Base-by-base conservation (phyloP, 1,140 invertebrate species). In the Melitaea cinxia region DNA sequence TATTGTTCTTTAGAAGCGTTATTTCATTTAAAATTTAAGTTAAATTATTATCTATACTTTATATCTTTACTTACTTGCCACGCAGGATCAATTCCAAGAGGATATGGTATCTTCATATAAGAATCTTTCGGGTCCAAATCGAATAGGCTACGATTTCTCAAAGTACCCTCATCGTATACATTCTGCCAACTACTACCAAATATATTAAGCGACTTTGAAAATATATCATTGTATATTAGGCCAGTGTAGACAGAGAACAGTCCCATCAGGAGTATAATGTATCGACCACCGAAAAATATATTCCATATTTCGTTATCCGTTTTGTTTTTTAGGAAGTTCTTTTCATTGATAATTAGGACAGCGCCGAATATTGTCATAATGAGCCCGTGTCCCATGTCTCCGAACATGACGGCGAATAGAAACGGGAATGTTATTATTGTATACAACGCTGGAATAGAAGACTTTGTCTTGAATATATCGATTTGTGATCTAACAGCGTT, bases 181-280 rank as follows among this genome's bases (percentile, higher is more conserved):
- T 92, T 93, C 19, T 70, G 78, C 95, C 95, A 97, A 35, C 92
- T 92, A 7, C 94, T 95, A 0, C 95, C 96, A 87, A 97, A 97
- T 21, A 97, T 91, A 70, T 97, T 97, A 37, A 97, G 71, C 0
- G 95, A 94, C 73, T 96, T 97, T 4, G 95, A 95, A 82, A 97
- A 97, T 14, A 95, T 88, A 83, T 97, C 96, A 77, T 97, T 97
- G 88, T 97, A 97, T 70, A 97, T 94, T 10, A 97, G 79, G 0
- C 96, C 96, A 28, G 96, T 95, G 83, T 97, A 97, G 3, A 97
- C 93, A 1, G 95, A 96, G 79, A 97, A 97, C 24, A 94, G 62
- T 0, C 96, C 96, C 96, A 97, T 97, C 12, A 97, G 75, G 2
- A 97, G 82, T 65, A 97, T 96, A 39, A 97, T 95, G 78, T 97